phyloP scores from a whole-genome alignment of 2,888 invertebrate species.

The Odiellus spinosus region DNA sequence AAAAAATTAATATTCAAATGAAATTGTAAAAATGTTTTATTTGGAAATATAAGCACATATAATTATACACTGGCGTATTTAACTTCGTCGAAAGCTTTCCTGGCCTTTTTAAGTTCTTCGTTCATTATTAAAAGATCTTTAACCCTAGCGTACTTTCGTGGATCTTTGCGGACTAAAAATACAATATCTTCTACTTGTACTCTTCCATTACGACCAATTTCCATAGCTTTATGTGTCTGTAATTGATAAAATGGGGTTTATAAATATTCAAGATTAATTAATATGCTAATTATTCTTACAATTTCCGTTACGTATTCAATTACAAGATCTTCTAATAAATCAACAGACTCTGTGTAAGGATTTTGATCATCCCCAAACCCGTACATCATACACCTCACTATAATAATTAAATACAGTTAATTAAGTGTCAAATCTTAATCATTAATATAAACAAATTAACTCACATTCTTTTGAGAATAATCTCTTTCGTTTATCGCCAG shows the following conservation, averaged over 20 bases:
- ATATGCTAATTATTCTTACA: slow-evolving; percentile 34
- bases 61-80: slow-evolving; percentile 47
- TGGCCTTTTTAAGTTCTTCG: slow-evolving; percentile 93
- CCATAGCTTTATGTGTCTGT: slow-evolving; percentile 70
- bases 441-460: slow-evolving; percentile 3
- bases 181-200: slow-evolving; percentile 98
- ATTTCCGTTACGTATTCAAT: slow-evolving; percentile 95
- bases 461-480: slow-evolving; percentile 66
- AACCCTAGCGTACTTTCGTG: slow-evolving; percentile 89
- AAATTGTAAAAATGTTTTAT: no score
- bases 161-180: slow-evolving; percentile 84
- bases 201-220: slow-evolving; percentile 86
- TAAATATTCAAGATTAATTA: background rate
- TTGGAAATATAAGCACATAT: no score
- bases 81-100: slow-evolving; percentile 98
- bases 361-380: slow-evolving; percentile 99
- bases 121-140: slow-evolving; percentile 96
- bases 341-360: slow-evolving; percentile 96
- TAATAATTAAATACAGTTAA: slow-evolving; percentile 2
- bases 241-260: background rate
- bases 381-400: slow-evolving; percentile 91
- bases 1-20: no score
- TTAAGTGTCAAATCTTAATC: background rate
- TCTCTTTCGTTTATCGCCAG: slow-evolving; percentile 40
- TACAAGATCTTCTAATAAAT: slow-evolving; percentile 88